Base-by-base conservation (phyloP, 2,888 invertebrate genomes). In the Rhogogaster chlorosoma region DNA sequence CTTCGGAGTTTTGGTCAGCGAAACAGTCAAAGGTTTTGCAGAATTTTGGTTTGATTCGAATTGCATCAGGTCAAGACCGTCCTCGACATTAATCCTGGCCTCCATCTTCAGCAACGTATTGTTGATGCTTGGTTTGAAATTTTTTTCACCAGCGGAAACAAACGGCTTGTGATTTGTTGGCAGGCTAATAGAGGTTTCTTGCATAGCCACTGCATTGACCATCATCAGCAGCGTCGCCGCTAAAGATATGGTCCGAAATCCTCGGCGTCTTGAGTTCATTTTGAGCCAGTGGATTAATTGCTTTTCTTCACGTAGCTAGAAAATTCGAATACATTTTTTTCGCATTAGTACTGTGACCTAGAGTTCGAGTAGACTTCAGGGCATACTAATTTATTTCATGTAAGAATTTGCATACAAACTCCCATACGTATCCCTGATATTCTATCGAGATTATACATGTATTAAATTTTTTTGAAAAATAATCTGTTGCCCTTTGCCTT, bases 51-150 rank as follows among this genome's bases (percentile, higher is more conserved):
- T 49, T 12, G 64, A 61, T n/a, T 64, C 83, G 83, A 45, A 83
- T 26, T 83, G 7, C 73, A 32, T 86, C 29, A 86, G 57, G 26
- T 88, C 86, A 32, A 85, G 45, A 73, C 85, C 87, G 32, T 83
- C 83, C 6, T 86, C 83, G 1, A 83, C 78, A 9, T 87, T 87
- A 10, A 73, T 86, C 83, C 87, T 87, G 18, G 88, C 86, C 77
- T 90, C 90, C 77, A 89, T 84, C 53, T 85, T 86, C 26, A 90
- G 84, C 22, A 75, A 61, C 10, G 80, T 80, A 26, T 80, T 80
- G 38, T 80, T 80, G 6, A 61, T 38, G 26, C 80, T 80, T 26
- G 80, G 80, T 61, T 83, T 83, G 32, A 64, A 67, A 32, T n/a
- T 49, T 26, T 32, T 15, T 32, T 83, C 45, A 38, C 22, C 61